These are phyloP conservation scores for Brachionichthys hirsutus DNA, from an alignment of 2,113 vertebrate genomes.

Conservation along the genomic window DNA sequence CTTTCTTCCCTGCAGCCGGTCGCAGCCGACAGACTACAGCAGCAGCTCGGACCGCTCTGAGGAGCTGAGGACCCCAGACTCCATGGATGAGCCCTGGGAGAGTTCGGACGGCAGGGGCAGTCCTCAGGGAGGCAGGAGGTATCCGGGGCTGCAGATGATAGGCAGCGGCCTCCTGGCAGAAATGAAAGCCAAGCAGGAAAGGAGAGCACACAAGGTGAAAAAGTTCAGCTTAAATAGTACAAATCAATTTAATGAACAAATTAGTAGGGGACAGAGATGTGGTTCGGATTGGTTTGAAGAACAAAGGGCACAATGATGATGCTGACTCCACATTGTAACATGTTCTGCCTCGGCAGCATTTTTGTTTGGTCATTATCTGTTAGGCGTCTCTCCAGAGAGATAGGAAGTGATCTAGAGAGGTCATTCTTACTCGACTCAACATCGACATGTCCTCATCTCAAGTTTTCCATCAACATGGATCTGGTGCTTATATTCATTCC, in stretches of 20 bases:
- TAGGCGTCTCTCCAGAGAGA: no score
- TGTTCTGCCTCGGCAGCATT: no score
- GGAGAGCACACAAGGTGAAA: conserved; percentile 88
- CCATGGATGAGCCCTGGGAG: conserved; percentile 84
- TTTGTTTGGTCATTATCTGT: no score
- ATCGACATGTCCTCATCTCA: no score
- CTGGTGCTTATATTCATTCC: no score
- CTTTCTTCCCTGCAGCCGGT: conserved; percentile 37
- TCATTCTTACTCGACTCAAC: no score
- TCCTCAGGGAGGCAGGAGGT: conserved; percentile 86
- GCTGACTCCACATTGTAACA: no score
- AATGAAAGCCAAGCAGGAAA: conserved; percentile 98
- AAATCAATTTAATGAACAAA: background rate
- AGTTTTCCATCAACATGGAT: no score
- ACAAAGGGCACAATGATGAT: no score
- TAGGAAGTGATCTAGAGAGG: no score
- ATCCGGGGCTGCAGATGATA: conserved; percentile 89
- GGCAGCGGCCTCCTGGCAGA: conserved; percentile 91
- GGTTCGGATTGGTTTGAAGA: no score
- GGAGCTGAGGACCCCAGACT: conserved; percentile 87
- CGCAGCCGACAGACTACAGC: conserved; percentile 73
- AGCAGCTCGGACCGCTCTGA: conserved; percentile 83
- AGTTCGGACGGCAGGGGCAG: conserved; percentile 80
- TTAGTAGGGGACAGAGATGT: background rate
- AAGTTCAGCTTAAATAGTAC: background rate